Base-by-base conservation (phyloP, 30 jellyfish, hydroid and myxozoan genomes). In the Clytia hemisphaerica region DNA sequence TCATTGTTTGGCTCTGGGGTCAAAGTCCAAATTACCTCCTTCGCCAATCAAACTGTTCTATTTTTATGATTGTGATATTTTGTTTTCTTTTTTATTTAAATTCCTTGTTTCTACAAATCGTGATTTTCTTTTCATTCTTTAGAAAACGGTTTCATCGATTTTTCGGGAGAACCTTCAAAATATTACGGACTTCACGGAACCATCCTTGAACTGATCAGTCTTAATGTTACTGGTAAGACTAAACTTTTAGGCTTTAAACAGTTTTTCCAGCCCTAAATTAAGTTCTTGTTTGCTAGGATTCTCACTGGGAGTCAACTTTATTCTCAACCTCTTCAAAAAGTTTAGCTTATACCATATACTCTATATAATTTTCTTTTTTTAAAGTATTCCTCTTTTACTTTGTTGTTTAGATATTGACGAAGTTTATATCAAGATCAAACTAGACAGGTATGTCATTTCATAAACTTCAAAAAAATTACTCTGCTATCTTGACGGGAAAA, bases 151-250 rank as follows among this genome's bases (percentile, higher is more conserved):
- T 76, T 75, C 35, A 87, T 88, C 36, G 97, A 88, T 61, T 51
- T 88, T 18, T 79, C 94, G 16, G 79, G 72, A 16, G 97, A 88
- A 47, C 97, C 97, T 19, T 29, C 73, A 30, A 79, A 80, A 42
- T 88, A 77, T 71, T 79, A 37, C 63, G 94, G 94, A 42, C 58
- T 88, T 29, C 54, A 80, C 54, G 97, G 97, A 4, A 85, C 57
- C 42, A 32, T 88, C 12, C 61, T 88, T n/a, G 90, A 83, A 31
- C 51, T 88, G 35, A 79, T 33, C 6, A 82, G 85, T 0, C 75
- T 88, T 7, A 34, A 37, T 0, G 68, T 78, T 21, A 65, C 79
- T 5, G 97, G 97, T 88, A 24, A 27, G 85, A 35, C 50, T 19
- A 21, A 4, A 1, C 1, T 25, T 12, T 42, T 42, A 42, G 15